These are phyloP conservation scores for Diadema setosum DNA, from an alignment of 35 echinoderm and acorn worm genomes.

Conservation along the genomic window DNA sequence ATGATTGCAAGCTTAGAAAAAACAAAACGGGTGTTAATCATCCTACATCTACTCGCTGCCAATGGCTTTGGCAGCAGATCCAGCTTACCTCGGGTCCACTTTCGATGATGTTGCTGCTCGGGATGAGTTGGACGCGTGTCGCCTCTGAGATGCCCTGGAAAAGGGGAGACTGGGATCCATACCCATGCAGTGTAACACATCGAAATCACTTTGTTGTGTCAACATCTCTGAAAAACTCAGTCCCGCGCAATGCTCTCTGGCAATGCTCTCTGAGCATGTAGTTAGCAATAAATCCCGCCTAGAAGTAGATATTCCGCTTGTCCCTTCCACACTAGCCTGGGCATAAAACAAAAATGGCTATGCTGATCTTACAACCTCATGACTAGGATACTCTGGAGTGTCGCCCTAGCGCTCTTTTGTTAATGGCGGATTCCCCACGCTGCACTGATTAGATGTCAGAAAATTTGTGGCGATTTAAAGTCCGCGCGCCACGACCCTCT, in stretches of 20 bases:
- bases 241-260: too few relatives aligned
- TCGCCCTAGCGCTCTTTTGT: not conserved
- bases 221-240: too few relatives aligned
- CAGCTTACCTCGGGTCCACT: slow-evolving; percentile 60
- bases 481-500: not conserved
- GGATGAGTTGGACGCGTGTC: not conserved
- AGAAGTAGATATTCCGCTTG: not conserved
- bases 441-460: not conserved
- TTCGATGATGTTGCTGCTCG: slow-evolving; percentile 38
- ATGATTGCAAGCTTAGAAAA: not conserved
- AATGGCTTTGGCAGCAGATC: not conserved
- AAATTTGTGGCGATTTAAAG: not conserved
- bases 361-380: not conserved
- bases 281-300: not conserved
- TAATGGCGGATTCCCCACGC: not conserved
- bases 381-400: not conserved
- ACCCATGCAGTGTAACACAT: not conserved
- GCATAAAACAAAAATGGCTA: not conserved
- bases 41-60: too few relatives aligned
- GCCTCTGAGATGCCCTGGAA: not conserved
- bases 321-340: not conserved
- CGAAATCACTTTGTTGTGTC: not conserved
- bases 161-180: not conserved
- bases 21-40: too few relatives aligned
- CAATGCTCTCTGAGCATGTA: not conserved